Percentiles rank a stretch among this genome's conserved stretches.
Conservation (phyloP, 2,113 vertebrate species). For the Oryzias woworae region DNA sequence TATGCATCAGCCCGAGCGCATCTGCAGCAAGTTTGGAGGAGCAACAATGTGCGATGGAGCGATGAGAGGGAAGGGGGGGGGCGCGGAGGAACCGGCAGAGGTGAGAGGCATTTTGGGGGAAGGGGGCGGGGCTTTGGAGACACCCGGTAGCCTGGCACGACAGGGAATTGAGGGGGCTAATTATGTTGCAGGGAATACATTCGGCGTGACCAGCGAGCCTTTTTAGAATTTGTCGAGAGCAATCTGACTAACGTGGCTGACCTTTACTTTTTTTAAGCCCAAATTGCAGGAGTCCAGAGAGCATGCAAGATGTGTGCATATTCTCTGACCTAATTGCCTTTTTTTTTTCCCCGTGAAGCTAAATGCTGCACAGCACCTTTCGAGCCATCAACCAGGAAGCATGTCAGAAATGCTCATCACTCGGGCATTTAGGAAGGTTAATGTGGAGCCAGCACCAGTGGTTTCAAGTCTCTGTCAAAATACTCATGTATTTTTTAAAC, state of each 20-base stretch:
- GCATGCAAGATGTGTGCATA: conserved; percentile 73
- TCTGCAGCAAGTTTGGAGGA: conserved; percentile 70
- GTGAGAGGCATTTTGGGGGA: conserved; percentile 74
- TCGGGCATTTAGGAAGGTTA: background rate
- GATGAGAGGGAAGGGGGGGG: conserved; percentile 27
- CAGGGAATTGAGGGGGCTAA: conserved; percentile 75
- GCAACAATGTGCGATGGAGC: conserved; percentile 61
- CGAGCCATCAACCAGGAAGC: background rate
- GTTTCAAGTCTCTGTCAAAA: no score
- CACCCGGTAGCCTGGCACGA: conserved; percentile 50
- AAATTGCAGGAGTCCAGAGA: conserved; percentile 68
- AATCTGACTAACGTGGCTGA: conserved; percentile 73
- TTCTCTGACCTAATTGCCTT: conserved; percentile 63
- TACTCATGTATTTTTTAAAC: no score
- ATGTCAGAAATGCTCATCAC: conserved; percentile 6
- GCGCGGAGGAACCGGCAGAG: conserved; percentile 53
- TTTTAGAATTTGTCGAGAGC: conserved; percentile 75
- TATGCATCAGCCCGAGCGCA: conserved; percentile 83
- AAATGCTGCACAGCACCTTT: conserved; percentile 18
- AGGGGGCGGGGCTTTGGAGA: conserved; percentile 60
- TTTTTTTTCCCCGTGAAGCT: conserved; percentile 49
- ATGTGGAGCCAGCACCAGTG: background rate
- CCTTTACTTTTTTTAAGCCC: conserved; percentile 67
- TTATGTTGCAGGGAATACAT: conserved; percentile 79
- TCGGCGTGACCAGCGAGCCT: conserved; percentile 72